These are phyloP conservation scores for Harpagoxenus sublaevis DNA, from an alignment of 2,888 invertebrate species.

Conservation along the genomic window DNA sequence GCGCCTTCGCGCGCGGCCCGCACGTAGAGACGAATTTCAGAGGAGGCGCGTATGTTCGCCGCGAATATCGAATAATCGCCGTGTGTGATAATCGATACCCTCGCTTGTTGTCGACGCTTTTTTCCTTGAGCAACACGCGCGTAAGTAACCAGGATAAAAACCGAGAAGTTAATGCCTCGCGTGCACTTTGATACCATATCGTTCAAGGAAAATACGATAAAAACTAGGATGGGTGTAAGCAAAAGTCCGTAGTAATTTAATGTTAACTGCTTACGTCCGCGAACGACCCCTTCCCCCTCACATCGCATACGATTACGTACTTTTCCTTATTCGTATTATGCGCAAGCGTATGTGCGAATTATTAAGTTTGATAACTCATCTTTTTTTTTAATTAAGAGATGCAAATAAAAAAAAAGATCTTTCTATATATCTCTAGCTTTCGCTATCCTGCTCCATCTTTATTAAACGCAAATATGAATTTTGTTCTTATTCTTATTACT, in stretches of 20 bases:
- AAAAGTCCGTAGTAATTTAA: conserved; percentile 19
- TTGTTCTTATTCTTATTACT: no score
- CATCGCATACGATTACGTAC: neutral
- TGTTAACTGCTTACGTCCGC: neutral
- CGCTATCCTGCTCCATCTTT: no score
- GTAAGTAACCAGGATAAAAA: conserved; percentile 34
- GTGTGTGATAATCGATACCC: conserved; percentile 22
- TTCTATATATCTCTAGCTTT: no score
- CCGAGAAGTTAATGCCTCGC: conserved; percentile 7
- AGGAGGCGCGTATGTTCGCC: neutral
- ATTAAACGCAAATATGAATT: no score
- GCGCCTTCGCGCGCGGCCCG: conserved; percentile 16
- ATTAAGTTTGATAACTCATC: neutral
- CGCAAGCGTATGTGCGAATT: neutral
- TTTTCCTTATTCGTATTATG: conserved; percentile 12
- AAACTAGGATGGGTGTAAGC: neutral
- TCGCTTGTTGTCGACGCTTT: conserved; percentile 23
- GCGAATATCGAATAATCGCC: conserved; percentile 38
- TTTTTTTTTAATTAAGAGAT: neutral
- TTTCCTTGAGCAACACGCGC: conserved; percentile 4
- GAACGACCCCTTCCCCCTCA: neutral
- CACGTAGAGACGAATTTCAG: conserved; percentile 18
- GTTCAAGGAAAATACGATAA: conserved; percentile 33
- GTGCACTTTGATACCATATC: conserved; percentile 13
- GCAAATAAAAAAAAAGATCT: neutral